These are phyloP conservation scores for Brachyptera risi DNA, from an alignment of 2,888 invertebrate species.

Conservation along the genomic window DNA sequence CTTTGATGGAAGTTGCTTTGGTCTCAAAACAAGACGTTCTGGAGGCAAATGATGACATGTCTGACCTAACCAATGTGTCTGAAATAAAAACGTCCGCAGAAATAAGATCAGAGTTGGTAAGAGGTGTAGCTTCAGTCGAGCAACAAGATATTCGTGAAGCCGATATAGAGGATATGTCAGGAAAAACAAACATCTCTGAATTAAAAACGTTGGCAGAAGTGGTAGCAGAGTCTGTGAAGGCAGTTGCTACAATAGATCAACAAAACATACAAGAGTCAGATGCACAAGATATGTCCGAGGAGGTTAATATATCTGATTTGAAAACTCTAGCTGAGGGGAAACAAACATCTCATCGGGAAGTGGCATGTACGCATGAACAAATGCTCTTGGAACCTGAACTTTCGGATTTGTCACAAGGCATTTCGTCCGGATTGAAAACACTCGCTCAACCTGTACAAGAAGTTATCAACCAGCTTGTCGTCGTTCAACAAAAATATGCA, in stretches of 20 bases:
- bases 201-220: conserved; percentile 6
- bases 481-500: conserved; percentile 25
- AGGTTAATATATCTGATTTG: not conserved
- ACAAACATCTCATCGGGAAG: conserved; percentile 7
- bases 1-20: conserved; percentile 44
- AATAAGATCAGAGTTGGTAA: conserved; percentile 29
- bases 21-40: conserved; percentile 42
- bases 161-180: conserved; percentile 24
- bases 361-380: not conserved
- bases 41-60: conserved; percentile 19
- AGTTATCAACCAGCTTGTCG: conserved; percentile 42
- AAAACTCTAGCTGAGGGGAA: conserved; percentile 3
- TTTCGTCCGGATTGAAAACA: conserved; percentile 23
- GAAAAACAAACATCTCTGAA: conserved; percentile 8
- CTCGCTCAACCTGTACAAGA: conserved; percentile 47
- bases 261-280: conserved; percentile 12
- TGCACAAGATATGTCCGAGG: not conserved
- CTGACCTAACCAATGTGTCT: conserved; percentile 22
- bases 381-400: conserved; percentile 15
- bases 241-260: conserved; percentile 5
- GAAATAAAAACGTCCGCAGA: conserved; percentile 29
- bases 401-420: not conserved
- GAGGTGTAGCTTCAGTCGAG: conserved; percentile 29
- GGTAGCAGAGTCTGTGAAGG: conserved; percentile 10
- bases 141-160: conserved; percentile 24